Conservation (phyloP, 2,113 vertebrate species). For the Amblyornis subalaris region DNA sequence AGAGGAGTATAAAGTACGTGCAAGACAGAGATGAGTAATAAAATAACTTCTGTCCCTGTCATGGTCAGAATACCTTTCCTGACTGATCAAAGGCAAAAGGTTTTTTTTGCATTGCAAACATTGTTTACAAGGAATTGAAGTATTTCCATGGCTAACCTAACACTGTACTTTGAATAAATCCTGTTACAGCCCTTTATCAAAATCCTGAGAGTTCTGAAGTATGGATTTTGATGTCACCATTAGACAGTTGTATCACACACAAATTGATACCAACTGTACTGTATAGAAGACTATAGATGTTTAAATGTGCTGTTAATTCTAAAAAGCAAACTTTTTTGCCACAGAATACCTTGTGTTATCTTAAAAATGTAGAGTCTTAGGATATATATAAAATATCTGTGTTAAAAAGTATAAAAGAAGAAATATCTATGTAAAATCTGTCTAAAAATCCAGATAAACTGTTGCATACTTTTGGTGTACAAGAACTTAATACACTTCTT, state of each 20-base stretch:
- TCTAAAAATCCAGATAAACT: neutral
- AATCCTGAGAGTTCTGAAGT: neutral
- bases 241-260: neutral
- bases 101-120: neutral
- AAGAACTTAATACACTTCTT: neutral
- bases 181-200: neutral
- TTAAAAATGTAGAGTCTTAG: neutral
- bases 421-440: neutral
- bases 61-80: neutral
- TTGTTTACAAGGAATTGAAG: neutral
- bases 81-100: neutral
- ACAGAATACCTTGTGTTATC: neutral
- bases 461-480: neutral
- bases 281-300: neutral
- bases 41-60: neutral
- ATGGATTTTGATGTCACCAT: neutral
- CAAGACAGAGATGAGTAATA: neutral
- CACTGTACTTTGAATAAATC: neutral
- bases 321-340: neutral
- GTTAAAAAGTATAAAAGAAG: neutral
- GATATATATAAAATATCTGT: neutral
- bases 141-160: neutral
- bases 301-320: neutral
- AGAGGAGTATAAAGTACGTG: neutral
- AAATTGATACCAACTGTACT: neutral